Base-by-base conservation (phyloP, 2,888 invertebrate species). In the Trilocha varians region DNA sequence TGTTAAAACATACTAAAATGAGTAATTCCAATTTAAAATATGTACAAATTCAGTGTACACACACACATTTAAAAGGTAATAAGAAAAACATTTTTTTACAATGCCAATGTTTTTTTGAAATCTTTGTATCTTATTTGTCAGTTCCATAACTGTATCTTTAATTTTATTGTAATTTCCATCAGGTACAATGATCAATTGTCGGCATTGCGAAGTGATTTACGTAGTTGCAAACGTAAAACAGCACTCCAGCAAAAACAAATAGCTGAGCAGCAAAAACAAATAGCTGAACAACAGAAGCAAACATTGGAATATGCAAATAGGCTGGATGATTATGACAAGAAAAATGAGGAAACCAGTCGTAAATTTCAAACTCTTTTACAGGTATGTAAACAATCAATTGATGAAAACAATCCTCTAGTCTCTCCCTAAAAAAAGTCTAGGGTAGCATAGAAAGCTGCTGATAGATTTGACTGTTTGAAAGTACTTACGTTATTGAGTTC, bases 281-380 rank as follows among this genome's bases (percentile, higher is more conserved):
- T 91, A 34, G 89, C 91, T 0, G 92, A 92, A 53, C 91, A 91
- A 60, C 91, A 91, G 58, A 93, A 92, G 56, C 92, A 92, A 66
- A 91, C 91, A 0, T 65, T 93, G 50, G 93, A 93, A 60, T 94
- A 94, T 67, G 93, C 93, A 0, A 92, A 91, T 63, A 90, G 95
- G n/a, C 87, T 95, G 47, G 95, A 96, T 60, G 95, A 95, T 61
- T 93, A 94, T 57, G 95, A 95, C 61, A 95, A 95, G 76, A 96
- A 96, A 68, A 94, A 94, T 68, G 96, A 96, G 64, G 95, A 95
- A 70, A 94, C 93, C 46, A 92, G 95, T 39, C 88, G 95, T 43
- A 96, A 96, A 78, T 95, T 95, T 79, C 95, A 94, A 67, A 95
- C 95, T 46, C 83, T 96, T 52, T 80, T 96, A 60, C 93, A 93